Evolutionary conservation across 1,140 invertebrate species (phyloP).

Genomic region (Drosophila setifemur): DNA sequence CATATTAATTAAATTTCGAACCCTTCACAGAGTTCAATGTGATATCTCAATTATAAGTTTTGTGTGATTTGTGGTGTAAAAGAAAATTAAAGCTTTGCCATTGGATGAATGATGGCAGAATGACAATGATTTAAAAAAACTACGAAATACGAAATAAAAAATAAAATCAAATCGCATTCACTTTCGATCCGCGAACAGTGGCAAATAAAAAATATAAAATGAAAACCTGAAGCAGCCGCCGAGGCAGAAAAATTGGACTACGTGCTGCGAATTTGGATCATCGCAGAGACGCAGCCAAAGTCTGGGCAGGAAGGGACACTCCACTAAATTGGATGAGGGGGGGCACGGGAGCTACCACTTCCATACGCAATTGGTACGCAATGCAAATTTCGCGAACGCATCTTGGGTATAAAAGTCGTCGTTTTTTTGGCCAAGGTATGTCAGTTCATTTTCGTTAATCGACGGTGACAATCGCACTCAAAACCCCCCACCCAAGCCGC

Average conservation of each 20-base stretch:
- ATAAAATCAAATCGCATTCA: conserved; percentile 56
- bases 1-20: neutral
- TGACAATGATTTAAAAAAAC: conserved; percentile 55
- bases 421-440: conserved; percentile 69
- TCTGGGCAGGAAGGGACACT: conserved; percentile 17
- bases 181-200: conserved; percentile 59
- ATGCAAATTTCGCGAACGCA: conserved; percentile 71
- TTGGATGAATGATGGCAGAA: conserved; percentile 37
- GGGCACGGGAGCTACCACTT: neutral
- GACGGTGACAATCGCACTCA: conserved; percentile 73
- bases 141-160: conserved; percentile 1
- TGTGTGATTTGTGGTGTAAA: conserved; percentile 36
- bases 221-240: conserved; percentile 38
- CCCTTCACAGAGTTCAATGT: neutral
- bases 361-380: conserved; percentile 47
- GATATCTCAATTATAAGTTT: conserved; percentile 4
- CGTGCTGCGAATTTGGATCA: conserved; percentile 72
- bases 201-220: conserved; percentile 45
- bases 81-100: conserved; percentile 61
- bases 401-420: conserved; percentile 73
- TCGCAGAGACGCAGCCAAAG: conserved; percentile 27
- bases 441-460: conserved; percentile 82
- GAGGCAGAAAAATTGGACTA: conserved; percentile 46
- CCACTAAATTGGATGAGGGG: neutral
- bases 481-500: conserved; percentile 56